A percentile compares a stretch with the other conserved stretches of the same genome.
These are phyloP conservation scores for Carcharodon carcharias DNA, from an alignment of 2,797 vertebrate genomes.

Conservation along the genomic window DNA sequence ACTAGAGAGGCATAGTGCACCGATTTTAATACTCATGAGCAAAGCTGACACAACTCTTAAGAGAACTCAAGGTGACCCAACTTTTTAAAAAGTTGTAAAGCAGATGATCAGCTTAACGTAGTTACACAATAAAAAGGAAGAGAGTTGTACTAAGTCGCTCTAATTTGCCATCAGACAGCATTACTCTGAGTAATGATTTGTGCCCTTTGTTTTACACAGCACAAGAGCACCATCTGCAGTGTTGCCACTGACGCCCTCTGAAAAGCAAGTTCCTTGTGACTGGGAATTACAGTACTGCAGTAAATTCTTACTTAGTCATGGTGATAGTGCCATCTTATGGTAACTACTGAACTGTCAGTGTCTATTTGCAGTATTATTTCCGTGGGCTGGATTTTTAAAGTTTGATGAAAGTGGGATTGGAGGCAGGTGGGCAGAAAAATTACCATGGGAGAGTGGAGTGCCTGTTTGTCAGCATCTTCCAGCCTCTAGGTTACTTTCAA, in stretches of 20 bases:
- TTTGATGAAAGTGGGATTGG: too few relatives aligned
- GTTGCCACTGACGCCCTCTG: neutral
- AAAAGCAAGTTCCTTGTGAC: too few relatives aligned
- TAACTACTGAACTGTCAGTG: neutral
- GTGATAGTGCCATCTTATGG: neutral
- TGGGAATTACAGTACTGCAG: neutral
- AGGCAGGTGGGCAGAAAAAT: too few relatives aligned
- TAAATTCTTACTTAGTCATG: neutral
- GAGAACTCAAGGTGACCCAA: neutral
- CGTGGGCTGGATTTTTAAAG: too few relatives aligned
- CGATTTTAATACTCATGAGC: neutral
- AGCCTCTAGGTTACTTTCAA: too few relatives aligned
- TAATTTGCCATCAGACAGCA: neutral
- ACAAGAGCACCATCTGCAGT: constrained; percentile 29
- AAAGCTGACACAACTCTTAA: neutral
- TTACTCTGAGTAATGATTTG: neutral
- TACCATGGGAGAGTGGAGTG: too few relatives aligned
- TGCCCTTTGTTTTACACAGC: neutral
- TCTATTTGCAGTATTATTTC: neutral
- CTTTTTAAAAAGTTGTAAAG: neutral
- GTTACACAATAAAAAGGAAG: neutral
- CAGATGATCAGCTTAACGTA: neutral
- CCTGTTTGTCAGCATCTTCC: too few relatives aligned
- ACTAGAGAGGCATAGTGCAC: neutral
- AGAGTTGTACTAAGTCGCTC: neutral